A percentile compares a stretch with the other conserved stretches of the same genome.
Evolutionary conservation across 2,113 vertebrate genomes (phyloP).

Genomic region (Coracopsis vasa): DNA sequence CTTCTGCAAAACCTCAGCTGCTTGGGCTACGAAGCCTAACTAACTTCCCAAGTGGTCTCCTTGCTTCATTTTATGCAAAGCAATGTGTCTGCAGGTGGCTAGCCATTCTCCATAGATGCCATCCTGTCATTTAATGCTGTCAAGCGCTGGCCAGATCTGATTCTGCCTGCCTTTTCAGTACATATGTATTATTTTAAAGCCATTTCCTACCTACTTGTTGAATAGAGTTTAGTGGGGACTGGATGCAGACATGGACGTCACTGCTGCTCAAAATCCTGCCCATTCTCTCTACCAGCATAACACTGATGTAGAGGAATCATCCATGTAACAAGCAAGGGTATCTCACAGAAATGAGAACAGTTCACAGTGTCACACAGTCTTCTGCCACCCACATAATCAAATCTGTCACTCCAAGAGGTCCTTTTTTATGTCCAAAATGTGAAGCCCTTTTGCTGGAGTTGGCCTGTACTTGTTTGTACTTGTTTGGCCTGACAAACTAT

Average conservation of each 20-base stretch:
- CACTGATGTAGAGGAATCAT: background rate
- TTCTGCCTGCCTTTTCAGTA: background rate
- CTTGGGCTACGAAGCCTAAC: background rate
- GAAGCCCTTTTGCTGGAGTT: background rate
- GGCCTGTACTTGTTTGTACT: background rate
- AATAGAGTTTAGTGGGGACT: background rate
- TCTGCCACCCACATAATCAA: background rate
- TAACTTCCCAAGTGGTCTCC: background rate
- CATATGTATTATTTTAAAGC: background rate
- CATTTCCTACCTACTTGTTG: background rate
- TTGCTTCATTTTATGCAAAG: background rate
- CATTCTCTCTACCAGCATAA: background rate
- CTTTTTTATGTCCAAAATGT: background rate
- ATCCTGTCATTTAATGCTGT: background rate
- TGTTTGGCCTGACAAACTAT: background rate
- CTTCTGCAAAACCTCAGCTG: conserved; percentile 13
- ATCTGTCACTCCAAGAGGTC: background rate
- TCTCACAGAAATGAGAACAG: background rate
- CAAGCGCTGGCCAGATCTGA: background rate
- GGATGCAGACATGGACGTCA: background rate
- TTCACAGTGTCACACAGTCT: background rate
- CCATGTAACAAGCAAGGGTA: background rate
- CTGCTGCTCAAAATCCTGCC: background rate
- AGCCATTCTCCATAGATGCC: background rate
- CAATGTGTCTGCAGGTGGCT: background rate